phyloP scores from a whole-genome alignment of 2,797 vertebrate genomes.

The Vespertilio murinus region DNA sequence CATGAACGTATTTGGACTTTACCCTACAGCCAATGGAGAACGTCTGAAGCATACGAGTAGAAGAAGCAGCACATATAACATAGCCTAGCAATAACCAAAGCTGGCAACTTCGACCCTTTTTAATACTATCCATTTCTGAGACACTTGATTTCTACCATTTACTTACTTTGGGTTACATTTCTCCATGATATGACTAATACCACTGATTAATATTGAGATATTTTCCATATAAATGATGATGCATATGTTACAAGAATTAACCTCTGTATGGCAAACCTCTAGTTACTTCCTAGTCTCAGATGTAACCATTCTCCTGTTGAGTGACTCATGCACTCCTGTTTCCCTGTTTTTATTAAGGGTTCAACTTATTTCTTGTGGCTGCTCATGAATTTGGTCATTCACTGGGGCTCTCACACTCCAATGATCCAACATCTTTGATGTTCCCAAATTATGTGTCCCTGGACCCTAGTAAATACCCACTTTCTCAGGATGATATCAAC shows the following conservation, averaged over 20 bases:
- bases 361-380: slow-evolving; percentile 89
- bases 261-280: not conserved
- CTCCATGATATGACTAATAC: not conserved
- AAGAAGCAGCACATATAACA: not conserved
- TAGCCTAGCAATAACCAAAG: not conserved
- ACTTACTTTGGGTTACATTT: not conserved
- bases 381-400: slow-evolving; percentile 91
- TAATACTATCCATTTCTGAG: not conserved
- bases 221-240: not conserved
- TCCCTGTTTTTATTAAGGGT: slow-evolving; percentile 81
- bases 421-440: slow-evolving; percentile 87
- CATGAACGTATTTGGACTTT: not conserved
- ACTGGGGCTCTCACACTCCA: slow-evolving; percentile 88
- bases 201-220: not conserved
- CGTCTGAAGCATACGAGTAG: not conserved
- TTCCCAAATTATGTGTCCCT: slow-evolving; percentile 86
- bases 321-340: not conserved
- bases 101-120: not conserved
- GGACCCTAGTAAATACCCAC: slow-evolving; percentile 80
- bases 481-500: slow-evolving; percentile 87
- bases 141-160: not conserved
- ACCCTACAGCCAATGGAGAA: not conserved
- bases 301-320: not conserved
- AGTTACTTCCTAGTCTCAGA: not conserved
- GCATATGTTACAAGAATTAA: not conserved